A percentile compares a stretch with the other conserved stretches of the same genome.
These are phyloP conservation scores for Acanthurus leucopareius DNA, from an alignment of 2,797 vertebrate species.

Conservation along the genomic window DNA sequence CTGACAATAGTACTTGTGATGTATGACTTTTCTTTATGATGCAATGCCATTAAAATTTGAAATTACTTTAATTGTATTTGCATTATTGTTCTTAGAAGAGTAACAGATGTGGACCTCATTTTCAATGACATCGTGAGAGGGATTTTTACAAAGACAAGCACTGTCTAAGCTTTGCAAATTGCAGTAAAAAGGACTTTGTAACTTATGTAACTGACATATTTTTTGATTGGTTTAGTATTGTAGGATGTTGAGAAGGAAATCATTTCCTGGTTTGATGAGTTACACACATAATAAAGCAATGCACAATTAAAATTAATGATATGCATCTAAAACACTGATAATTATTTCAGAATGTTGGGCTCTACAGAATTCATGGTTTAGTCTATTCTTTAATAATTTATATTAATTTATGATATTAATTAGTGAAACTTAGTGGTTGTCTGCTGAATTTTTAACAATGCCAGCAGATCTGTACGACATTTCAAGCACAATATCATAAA, in stretches of 20 bases:
- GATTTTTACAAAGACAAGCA: not conserved
- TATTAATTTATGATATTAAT: constrained; percentile 27
- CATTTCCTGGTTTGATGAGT: not conserved
- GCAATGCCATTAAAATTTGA: not conserved
- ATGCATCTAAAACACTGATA: constrained; percentile 17
- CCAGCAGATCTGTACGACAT: not conserved
- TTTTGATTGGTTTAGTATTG: not conserved
- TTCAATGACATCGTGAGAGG: not conserved
- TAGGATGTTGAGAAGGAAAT: not conserved
- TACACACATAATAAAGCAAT: not conserved
- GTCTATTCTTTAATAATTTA: constrained; percentile 16
- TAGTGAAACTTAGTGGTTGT: constrained; percentile 1
- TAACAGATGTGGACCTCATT: not conserved
- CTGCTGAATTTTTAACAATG: constrained; percentile 12
- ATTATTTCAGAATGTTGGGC: constrained; percentile 26
- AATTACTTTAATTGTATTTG: not conserved
- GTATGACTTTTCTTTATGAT: not conserved
- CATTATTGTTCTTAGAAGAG: not conserved
- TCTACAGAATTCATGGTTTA: not conserved
- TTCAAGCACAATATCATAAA: not conserved
- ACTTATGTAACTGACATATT: not conserved
- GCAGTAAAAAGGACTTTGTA: not conserved
- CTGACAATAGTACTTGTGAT: not conserved
- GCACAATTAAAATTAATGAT: constrained; percentile 28
- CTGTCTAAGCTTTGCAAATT: not conserved